Percentiles rank a stretch among this genome's conserved stretches.
Evolutionary conservation across 2,888 invertebrate genomes (phyloP).

Genomic region (Ormyrus labotus): DNA sequence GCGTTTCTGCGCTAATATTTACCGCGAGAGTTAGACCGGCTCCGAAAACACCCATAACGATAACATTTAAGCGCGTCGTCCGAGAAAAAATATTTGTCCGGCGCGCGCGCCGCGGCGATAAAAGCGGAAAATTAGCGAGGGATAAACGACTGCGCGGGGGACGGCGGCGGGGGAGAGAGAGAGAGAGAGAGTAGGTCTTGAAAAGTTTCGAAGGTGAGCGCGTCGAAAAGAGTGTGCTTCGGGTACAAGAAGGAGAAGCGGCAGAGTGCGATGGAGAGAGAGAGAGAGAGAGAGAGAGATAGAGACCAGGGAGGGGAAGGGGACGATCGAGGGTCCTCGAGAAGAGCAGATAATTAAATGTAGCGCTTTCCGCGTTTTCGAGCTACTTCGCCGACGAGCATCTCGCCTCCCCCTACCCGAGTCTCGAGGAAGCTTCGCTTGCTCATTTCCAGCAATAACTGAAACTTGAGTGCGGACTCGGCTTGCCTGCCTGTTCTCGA

Average conservation of each 20-base stretch:
- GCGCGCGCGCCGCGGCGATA: no score
- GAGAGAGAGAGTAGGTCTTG: background rate
- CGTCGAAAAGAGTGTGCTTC: no score
- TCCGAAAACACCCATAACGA: no score
- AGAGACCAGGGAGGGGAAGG: background rate
- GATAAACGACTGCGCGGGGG: background rate
- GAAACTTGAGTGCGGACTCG: conserved; percentile 54
- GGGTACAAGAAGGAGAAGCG: no score
- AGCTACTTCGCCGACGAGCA: conserved; percentile 17
- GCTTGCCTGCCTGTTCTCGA: background rate
- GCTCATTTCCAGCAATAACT: conserved; percentile 62
- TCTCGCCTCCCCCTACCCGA: background rate
- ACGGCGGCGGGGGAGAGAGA: background rate
- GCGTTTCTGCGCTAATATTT: no score
- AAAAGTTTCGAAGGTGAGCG: no score
- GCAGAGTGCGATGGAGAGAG: background rate
- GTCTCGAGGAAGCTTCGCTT: conserved; percentile 36
- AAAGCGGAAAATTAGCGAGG: no score
- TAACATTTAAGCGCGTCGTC: no score
- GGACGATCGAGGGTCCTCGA: conserved; percentile 52
- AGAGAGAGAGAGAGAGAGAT: background rate
- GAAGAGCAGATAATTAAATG: conserved; percentile 65
- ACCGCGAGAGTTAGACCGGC: no score
- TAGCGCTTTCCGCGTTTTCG: conserved; percentile 58
- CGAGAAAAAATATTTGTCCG: no score